Evolutionary conservation across 2,797 vertebrate genomes (phyloP).

Genomic region (Sandelia bainsii): DNA sequence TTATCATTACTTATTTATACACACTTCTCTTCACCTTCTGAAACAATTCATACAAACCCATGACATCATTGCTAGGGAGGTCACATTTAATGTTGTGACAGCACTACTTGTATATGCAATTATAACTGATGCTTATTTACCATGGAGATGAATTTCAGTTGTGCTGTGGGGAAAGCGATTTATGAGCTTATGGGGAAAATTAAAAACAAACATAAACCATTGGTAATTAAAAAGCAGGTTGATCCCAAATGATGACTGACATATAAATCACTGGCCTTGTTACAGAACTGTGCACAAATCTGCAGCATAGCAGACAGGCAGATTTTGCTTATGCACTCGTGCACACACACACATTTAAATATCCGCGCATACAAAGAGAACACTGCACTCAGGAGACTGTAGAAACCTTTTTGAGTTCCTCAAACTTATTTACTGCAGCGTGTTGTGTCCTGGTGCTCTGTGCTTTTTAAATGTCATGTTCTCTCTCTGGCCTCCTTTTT

Average conservation of each 20-base stretch:
- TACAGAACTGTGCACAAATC: constrained; percentile 49
- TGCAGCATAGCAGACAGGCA: constrained; percentile 12
- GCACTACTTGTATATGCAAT: constrained; percentile 55
- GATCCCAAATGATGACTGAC: constrained; percentile 70
- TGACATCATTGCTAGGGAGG: not conserved
- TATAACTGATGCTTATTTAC: constrained; percentile 71
- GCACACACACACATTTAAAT: constrained; percentile 42
- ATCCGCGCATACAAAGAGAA: constrained; percentile 40
- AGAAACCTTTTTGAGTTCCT: constrained; percentile 58
- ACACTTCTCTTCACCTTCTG: not conserved
- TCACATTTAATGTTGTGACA: constrained; percentile 27
- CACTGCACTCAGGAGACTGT: constrained; percentile 33
- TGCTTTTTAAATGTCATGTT: constrained; percentile 63
- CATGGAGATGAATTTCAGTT: constrained; percentile 62
- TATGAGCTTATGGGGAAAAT: constrained; percentile 74
- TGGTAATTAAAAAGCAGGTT: constrained; percentile 77
- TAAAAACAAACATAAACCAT: constrained; percentile 78
- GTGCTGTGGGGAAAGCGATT: constrained; percentile 63
- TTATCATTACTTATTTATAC: not conserved
- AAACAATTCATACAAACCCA: not conserved
- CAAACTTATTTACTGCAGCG: constrained; percentile 53
- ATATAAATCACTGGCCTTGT: constrained; percentile 51
- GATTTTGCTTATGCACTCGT: constrained; percentile 6
- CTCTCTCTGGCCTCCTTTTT: constrained; percentile 43
- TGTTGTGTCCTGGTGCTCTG: constrained; percentile 30